These are phyloP conservation scores for Nansenia antarctica DNA, from an alignment of 2,113 vertebrate genomes.

Conservation along the genomic window DNA sequence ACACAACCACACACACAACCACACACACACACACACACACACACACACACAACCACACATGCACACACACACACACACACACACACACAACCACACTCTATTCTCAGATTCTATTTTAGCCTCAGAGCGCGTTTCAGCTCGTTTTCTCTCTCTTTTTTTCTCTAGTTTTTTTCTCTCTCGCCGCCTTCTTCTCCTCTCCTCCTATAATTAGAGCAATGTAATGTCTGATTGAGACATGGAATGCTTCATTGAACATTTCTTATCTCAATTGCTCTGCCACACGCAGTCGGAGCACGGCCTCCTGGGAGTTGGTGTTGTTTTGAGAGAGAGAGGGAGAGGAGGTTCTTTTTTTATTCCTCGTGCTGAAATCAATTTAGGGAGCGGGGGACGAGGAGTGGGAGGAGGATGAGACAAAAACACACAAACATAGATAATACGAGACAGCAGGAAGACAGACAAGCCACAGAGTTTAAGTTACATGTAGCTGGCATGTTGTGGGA, in stretches of 20 bases:
- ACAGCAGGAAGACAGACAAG: conserved; percentile 17
- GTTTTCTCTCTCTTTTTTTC: neutral
- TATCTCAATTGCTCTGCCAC: conserved; percentile 65
- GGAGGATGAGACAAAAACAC: conserved; percentile 25
- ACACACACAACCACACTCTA: neutral
- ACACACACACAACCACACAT: neutral
- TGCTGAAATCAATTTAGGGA: conserved; percentile 17
- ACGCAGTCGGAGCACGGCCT: conserved; percentile 50
- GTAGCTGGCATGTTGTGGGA: conserved; percentile 17
- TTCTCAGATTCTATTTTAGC: no score
- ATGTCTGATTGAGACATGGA: conserved; percentile 55
- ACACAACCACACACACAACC: neutral
- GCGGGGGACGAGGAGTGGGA: neutral
- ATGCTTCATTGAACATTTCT: conserved; percentile 51
- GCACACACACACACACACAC: neutral
- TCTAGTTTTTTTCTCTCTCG: neutral
- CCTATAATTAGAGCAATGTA: conserved; percentile 29
- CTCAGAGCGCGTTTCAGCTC: neutral
- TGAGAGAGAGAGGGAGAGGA: conserved; percentile 25
- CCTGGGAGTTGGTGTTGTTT: conserved; percentile 45
- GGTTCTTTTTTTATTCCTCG: conserved; percentile 50
- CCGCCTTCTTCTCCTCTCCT: neutral
- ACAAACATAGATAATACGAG: conserved; percentile 29
- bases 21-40: neutral
- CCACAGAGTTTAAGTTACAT: conserved; percentile 21